Conservation (phyloP, 1,140 invertebrate species). For the Melipona quadrifasciata region DNA sequence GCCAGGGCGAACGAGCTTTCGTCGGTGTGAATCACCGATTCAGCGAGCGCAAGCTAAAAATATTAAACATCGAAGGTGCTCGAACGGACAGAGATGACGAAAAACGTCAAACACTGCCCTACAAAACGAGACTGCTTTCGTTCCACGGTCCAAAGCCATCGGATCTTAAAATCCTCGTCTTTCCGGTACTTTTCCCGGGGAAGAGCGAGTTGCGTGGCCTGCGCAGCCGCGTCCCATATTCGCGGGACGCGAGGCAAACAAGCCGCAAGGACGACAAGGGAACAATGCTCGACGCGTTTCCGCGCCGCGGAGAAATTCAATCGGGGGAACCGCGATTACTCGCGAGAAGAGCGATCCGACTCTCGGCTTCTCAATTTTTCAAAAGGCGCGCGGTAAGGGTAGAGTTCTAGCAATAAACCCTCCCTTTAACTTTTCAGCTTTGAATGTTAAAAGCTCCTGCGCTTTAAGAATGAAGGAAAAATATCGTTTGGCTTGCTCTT, state of each 20-base stretch:
- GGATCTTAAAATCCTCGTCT: background rate
- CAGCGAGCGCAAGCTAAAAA: background rate
- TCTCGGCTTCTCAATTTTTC: background rate
- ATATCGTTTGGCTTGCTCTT: background rate
- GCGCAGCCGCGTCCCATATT: background rate
- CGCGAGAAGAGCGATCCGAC: background rate
- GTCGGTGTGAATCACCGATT: too few relatives aligned
- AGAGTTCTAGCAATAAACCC: background rate
- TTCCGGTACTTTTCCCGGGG: background rate
- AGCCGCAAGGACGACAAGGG: conserved; percentile 13
- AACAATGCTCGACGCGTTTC: conserved; percentile 14
- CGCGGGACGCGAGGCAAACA: background rate
- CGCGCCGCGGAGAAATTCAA: conserved; percentile 25
- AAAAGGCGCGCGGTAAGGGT: background rate
- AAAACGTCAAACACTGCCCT: background rate
- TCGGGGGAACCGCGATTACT: conserved; percentile 9
- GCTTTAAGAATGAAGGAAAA: background rate
- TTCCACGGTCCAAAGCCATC: background rate
- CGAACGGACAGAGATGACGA: background rate
- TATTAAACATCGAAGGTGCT: background rate
- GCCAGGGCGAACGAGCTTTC: too few relatives aligned
- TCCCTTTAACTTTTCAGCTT: background rate
- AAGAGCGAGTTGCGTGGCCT: background rate
- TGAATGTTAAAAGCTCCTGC: background rate
- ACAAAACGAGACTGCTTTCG: background rate